Percentiles rank a stretch among this genome's conserved stretches.
Evolutionary conservation across 2,113 vertebrate species (phyloP).

Genomic region (Crotophaga sulcirostris): DNA sequence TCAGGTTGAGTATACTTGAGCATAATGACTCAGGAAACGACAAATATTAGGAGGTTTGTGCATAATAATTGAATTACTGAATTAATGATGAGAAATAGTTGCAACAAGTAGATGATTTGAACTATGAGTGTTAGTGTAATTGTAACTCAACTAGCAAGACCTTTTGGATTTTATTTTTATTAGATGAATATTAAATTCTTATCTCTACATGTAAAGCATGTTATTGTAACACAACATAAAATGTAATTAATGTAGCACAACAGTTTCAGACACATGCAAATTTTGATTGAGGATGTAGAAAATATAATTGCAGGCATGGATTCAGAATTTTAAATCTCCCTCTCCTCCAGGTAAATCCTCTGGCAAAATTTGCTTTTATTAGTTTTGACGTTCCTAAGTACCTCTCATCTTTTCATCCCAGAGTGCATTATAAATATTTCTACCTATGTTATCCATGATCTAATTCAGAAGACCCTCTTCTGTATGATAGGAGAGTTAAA

Average conservation of each 20-base stretch:
- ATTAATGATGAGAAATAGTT: neutral
- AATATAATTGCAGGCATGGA: neutral
- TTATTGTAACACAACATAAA: neutral
- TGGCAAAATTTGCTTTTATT: neutral
- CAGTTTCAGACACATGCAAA: neutral
- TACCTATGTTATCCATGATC: neutral
- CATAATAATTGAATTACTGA: neutral
- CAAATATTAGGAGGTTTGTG: neutral
- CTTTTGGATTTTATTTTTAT: neutral
- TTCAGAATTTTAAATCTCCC: neutral
- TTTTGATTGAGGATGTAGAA: neutral
- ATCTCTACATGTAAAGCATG: neutral
- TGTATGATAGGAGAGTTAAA: neutral
- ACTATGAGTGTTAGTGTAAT: neutral
- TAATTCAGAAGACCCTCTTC: neutral
- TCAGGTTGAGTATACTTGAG: neutral
- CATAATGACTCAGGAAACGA: neutral
- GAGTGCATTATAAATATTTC: neutral
- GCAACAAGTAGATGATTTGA: neutral
- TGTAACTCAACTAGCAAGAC: neutral
- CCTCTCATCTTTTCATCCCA: neutral
- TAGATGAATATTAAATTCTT: neutral
- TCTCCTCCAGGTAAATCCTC: neutral
- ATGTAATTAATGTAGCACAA: neutral
- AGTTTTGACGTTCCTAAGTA: neutral